Conservation (phyloP, 1,140 invertebrate species). For the Drosophila obscura region DNA sequence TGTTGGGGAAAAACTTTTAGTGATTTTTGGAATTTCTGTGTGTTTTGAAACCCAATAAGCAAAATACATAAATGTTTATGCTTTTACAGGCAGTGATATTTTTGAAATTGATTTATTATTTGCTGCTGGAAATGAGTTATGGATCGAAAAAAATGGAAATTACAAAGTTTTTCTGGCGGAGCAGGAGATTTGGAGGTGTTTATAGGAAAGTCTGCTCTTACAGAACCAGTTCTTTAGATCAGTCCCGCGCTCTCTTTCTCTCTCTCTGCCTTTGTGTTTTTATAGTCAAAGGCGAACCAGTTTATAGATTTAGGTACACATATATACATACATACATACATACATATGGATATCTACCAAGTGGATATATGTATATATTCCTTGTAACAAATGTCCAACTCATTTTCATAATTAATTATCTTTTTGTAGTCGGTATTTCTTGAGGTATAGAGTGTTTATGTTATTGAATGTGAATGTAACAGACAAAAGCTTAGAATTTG, state of each 20-base stretch:
- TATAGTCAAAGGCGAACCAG: slow-evolving; percentile 8
- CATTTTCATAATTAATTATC: slow-evolving; percentile 49
- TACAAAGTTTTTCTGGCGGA: slow-evolving; percentile 5
- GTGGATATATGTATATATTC: slow-evolving; percentile 1
- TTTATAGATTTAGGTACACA: background rate
- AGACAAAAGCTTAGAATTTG: no score
- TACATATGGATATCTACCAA: no score
- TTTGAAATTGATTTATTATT: slow-evolving; percentile 27
- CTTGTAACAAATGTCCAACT: slow-evolving; percentile 39
- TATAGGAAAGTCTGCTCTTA: background rate
- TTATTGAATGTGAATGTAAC: no score
- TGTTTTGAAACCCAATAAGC: slow-evolving; percentile 17
- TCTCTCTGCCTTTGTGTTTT: no score
- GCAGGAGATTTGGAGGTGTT: slow-evolving; percentile 6
- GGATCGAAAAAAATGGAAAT: slow-evolving; percentile 4
- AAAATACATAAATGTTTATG: slow-evolving; percentile 6
- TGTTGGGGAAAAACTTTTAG: slow-evolving; percentile 51
- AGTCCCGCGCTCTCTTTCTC: slow-evolving; percentile 5
- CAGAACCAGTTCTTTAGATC: slow-evolving; percentile 23
- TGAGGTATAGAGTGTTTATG: no score
- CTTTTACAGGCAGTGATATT: background rate
- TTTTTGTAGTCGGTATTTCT: background rate
- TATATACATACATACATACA: no score
- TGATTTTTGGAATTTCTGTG: slow-evolving; percentile 19
- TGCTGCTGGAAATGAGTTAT: slow-evolving; percentile 20